Percentiles rank a stretch among this genome's conserved stretches.
Evolutionary conservation across 2,797 vertebrate genomes (phyloP).

Genomic region (Lemur catta): DNA sequence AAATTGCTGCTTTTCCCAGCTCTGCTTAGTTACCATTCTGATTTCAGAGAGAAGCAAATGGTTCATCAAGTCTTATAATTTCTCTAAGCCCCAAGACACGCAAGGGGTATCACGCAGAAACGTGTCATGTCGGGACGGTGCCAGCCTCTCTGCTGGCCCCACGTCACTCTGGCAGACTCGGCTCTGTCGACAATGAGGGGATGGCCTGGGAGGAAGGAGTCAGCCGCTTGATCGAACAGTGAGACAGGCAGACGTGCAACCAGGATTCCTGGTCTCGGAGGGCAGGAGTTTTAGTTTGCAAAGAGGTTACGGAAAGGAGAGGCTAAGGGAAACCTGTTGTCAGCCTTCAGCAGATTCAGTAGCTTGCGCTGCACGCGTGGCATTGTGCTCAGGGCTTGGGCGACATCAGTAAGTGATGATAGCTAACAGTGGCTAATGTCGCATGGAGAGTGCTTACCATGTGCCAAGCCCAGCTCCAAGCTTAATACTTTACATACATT

Average conservation of each 20-base stretch:
- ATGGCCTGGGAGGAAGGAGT: background rate
- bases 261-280: background rate
- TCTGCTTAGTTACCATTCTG: constrained; percentile 61
- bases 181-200: background rate
- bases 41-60: constrained; percentile 74
- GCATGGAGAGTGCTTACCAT: background rate
- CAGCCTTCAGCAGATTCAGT: background rate
- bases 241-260: background rate
- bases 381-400: background rate
- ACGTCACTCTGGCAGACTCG: background rate
- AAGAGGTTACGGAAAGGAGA: background rate
- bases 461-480: background rate
- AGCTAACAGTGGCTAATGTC: background rate
- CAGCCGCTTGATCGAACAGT: rapidly evolving
- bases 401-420: background rate
- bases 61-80: constrained; percentile 35
- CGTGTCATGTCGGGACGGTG: background rate
- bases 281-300: background rate
- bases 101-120: background rate
- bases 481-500: background rate
- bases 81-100: background rate
- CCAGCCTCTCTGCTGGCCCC: background rate
- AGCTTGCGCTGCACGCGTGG: rapidly evolving
- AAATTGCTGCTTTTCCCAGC: constrained; percentile 66
- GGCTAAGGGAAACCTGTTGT: background rate